Percentiles rank a stretch among this genome's conserved stretches.
phyloP scores from a whole-genome alignment of 2,797 vertebrate genomes.

The Lepilemur ruficaudatus region DNA sequence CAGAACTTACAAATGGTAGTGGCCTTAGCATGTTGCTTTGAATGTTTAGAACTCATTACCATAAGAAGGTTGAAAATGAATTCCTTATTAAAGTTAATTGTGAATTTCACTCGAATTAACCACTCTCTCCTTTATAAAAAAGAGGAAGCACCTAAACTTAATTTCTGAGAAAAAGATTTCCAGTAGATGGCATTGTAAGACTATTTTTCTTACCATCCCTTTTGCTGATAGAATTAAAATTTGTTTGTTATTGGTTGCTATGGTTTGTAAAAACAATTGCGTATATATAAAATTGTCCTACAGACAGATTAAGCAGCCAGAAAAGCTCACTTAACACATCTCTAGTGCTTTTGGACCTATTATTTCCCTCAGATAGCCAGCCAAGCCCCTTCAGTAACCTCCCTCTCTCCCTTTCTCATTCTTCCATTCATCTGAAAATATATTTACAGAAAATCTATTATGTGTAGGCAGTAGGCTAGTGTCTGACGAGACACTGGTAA shows the following conservation, averaged over 20 bases:
- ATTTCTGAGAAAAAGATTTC: constrained; percentile 66
- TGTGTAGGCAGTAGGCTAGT: neutral
- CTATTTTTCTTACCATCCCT: constrained; percentile 55
- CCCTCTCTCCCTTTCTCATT: neutral
- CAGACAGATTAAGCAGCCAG: constrained; percentile 30
- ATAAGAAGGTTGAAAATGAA: neutral
- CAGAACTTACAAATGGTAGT: constrained; percentile 35
- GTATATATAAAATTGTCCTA: constrained; percentile 28
- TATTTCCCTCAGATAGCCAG: neutral
- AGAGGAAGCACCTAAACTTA: constrained; percentile 9
- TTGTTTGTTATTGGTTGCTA: constrained; percentile 48
- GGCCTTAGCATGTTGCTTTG: neutral
- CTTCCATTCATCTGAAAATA: constrained; percentile 35
- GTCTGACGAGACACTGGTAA: neutral
- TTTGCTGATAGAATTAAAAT: constrained; percentile 57
- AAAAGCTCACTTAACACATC: constrained; percentile 23
- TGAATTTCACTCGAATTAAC: constrained; percentile 27
- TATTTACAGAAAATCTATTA: neutral
- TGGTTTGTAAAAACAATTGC: constrained; percentile 44
- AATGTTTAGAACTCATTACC: neutral
- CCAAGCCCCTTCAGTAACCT: neutral
- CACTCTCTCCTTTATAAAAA: neutral
- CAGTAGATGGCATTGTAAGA: constrained; percentile 84
- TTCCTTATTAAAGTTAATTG: constrained; percentile 36
- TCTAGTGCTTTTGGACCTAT: neutral